Conservation (phyloP, 1,140 invertebrate genomes). For the Cyclina sinensis region DNA sequence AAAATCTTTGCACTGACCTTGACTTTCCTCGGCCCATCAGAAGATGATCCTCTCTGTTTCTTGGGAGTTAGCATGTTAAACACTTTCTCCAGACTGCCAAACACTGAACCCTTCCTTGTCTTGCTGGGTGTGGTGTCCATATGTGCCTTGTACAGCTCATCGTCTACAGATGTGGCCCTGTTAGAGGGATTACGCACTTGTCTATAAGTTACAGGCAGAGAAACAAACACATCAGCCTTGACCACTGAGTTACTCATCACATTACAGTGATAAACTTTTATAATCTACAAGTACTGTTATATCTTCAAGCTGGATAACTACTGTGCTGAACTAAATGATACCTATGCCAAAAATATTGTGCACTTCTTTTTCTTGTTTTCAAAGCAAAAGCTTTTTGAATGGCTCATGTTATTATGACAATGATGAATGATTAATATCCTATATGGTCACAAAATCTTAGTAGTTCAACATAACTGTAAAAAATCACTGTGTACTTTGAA, state of each 20-base stretch:
- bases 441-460: no score
- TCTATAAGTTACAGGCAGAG: constrained; percentile 34
- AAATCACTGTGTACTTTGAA: no score
- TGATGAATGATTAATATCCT: no score
- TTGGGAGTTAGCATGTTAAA: constrained; percentile 91
- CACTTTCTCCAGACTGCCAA: constrained; percentile 92
- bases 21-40: constrained; percentile 85
- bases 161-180: constrained; percentile 86
- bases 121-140: constrained; percentile 86
- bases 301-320: no score
- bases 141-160: constrained; percentile 82
- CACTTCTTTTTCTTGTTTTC: no score
- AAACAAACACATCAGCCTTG: constrained; percentile 45
- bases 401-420: no score
- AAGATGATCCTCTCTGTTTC: constrained; percentile 86
- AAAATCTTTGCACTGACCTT: constrained; percentile 84
- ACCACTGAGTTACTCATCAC: constrained; percentile 49
- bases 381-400: no score
- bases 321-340: no score
- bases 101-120: constrained; percentile 86
- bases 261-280: constrained; percentile 21
- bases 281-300: no score
- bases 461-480: no score
- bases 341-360: no score
- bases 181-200: constrained; percentile 29